Evolutionary conservation across 2,797 vertebrate genomes (phyloP).

Genomic region (Cyprinella venusta): DNA sequence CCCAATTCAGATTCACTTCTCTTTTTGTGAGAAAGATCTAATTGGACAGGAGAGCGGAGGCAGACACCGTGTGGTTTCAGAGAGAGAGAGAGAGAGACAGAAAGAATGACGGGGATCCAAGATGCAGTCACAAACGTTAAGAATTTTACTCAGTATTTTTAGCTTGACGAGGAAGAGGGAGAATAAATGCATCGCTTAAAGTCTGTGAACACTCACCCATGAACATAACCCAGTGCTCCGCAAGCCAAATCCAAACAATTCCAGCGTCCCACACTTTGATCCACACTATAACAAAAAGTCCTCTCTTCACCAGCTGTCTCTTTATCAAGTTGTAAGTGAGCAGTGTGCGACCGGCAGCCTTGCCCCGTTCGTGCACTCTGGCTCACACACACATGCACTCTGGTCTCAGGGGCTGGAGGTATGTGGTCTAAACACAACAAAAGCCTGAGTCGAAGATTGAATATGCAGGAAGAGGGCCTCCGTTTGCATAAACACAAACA

Average conservation of each 20-base stretch:
- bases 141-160: conserved; percentile 12
- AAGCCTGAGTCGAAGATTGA: conserved; percentile 94
- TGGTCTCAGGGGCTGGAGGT: conserved; percentile 89
- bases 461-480: conserved; percentile 94
- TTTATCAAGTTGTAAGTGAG: conserved; percentile 35
- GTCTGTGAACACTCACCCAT: conserved; percentile 86
- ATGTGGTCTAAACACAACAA: conserved; percentile 98
- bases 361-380: conserved; percentile 62
- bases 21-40: conserved; percentile 19
- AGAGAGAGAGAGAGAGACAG: no score
- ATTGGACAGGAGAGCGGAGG: conserved; percentile 23
- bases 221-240: conserved; percentile 73
- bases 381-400: conserved; percentile 62
- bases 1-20: conserved; percentile 38
- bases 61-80: background rate
- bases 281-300: conserved; percentile 24
- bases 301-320: conserved; percentile 36
- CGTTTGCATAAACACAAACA: conserved; percentile 99
- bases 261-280: conserved; percentile 26
- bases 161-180: background rate
- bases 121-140: conserved; percentile 43
- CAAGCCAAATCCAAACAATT: conserved; percentile 34
- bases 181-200: conserved; percentile 64
- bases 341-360: conserved; percentile 44
- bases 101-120: background rate